Percentiles rank a stretch among this genome's conserved stretches.
These are phyloP conservation scores for Toxostoma redivivum DNA, from an alignment of 2,113 vertebrate genomes.

Conservation along the genomic window DNA sequence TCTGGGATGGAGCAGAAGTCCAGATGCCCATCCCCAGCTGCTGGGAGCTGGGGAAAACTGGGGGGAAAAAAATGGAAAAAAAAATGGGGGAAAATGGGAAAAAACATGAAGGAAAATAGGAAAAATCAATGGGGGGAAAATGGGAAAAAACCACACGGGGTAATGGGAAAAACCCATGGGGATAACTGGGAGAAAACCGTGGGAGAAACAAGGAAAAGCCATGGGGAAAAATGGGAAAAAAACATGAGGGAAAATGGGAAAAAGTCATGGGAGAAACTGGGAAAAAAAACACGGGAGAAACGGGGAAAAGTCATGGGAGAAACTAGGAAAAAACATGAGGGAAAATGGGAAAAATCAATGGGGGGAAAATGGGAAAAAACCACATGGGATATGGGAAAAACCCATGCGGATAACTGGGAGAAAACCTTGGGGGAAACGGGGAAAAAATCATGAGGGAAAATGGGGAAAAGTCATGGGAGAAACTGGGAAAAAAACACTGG, in stretches of 20 bases:
- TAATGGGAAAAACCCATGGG: neutral
- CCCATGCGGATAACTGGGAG: neutral
- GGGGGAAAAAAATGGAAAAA: fast-evolving
- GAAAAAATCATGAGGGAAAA: neutral
- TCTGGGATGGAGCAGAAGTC: neutral
- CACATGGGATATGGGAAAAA: neutral
- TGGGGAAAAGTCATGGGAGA: neutral
- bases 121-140: no score
- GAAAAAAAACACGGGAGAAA: no score
- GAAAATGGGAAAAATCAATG: neutral
- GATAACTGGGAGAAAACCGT: no score
- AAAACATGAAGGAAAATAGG: no score
- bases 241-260: fast-evolving
- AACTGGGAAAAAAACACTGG: neutral
- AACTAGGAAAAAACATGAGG: neutral
- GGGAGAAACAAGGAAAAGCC: fast-evolving
- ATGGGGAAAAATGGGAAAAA: neutral
- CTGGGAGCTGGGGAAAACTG: no score
- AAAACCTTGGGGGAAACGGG: neutral
- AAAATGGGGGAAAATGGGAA: no score
- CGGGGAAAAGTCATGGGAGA: neutral
- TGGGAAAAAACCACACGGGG: no score
- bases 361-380: no score
- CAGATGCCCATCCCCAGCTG: neutral
- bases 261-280: neutral